Conservation (phyloP, 1,140 invertebrate genomes). For the Cardiocondyla obscurior region DNA sequence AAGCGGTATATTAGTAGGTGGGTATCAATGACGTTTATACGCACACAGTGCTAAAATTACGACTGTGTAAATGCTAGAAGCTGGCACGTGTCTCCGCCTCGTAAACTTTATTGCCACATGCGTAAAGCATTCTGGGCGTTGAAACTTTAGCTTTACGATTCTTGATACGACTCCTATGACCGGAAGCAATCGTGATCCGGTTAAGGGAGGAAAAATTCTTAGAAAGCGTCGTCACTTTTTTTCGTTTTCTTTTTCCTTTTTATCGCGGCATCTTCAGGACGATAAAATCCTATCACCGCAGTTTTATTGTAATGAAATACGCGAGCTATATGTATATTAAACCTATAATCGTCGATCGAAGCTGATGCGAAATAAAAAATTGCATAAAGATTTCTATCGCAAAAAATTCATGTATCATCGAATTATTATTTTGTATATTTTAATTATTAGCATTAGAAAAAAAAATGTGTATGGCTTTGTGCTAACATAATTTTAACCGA, state of each 20-base stretch:
- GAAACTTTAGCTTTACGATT: slow-evolving; percentile 11
- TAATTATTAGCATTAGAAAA: no score
- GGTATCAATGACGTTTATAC: not conserved
- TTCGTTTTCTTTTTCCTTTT: no score
- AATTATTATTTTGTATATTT: no score
- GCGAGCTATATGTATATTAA: not conserved
- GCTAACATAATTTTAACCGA: not conserved
- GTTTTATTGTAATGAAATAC: not conserved
- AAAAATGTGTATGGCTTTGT: no score
- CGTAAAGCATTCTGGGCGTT: not conserved
- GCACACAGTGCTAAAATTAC: not conserved
- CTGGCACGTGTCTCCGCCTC: not conserved
- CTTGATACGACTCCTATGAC: not conserved
- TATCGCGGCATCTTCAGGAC: not conserved
- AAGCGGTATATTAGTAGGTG: not conserved
- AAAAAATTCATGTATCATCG: no score
- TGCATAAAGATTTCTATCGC: no score
- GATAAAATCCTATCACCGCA: not conserved
- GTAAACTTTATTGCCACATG: slow-evolving; percentile 25
- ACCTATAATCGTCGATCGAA: not conserved
- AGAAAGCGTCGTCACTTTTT: no score
- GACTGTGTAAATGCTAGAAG: not conserved
- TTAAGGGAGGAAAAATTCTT: not conserved
- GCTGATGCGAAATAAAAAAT: not conserved
- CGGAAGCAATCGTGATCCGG: slow-evolving; percentile 1